A percentile compares a stretch with the other conserved stretches of the same genome.
Evolutionary conservation across 2,888 invertebrate genomes (phyloP).

Genomic region (Taenaris catops): DNA sequence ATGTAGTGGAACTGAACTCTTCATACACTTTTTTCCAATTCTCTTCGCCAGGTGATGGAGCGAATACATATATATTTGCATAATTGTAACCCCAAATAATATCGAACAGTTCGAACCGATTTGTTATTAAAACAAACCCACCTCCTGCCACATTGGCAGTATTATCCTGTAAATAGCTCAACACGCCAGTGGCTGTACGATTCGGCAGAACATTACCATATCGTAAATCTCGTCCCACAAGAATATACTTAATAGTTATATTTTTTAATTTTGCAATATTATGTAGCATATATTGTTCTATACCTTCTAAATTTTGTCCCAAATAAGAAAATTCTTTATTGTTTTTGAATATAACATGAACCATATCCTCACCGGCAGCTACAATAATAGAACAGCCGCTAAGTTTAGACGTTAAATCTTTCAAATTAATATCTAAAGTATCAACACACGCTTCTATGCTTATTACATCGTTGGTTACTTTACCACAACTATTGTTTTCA

Average conservation of each 20-base stretch:
- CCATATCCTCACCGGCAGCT: conserved; percentile 35
- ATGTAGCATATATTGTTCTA: conserved; percentile 46
- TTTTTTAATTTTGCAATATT: conserved; percentile 36
- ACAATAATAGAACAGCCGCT: conserved; percentile 40
- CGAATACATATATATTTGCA: conserved; percentile 34
- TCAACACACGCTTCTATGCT: conserved; percentile 35
- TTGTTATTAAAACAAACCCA: conserved; percentile 40
- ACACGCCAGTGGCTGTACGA: conserved; percentile 39
- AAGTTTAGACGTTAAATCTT: conserved; percentile 23
- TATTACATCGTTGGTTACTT: conserved; percentile 27
- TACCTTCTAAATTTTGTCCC: conserved; percentile 28
- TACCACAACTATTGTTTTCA: conserved; percentile 37
- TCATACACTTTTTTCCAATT: conserved; percentile 44
- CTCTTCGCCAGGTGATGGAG: conserved; percentile 32
- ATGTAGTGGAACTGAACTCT: conserved; percentile 39
- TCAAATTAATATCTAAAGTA: conserved; percentile 24
- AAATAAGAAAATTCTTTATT: conserved; percentile 30
- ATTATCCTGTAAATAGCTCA: conserved; percentile 34
- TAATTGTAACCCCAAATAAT: conserved; percentile 38
- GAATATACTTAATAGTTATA: conserved; percentile 33
- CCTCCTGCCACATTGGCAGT: conserved; percentile 41
- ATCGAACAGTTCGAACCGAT: conserved; percentile 44
- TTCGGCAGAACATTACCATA: conserved; percentile 42
- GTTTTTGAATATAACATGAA: conserved; percentile 34
- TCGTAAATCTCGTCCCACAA: conserved; percentile 21